Conservation (phyloP, 2,113 vertebrate genomes). For the Patagioenas fasciata region DNA sequence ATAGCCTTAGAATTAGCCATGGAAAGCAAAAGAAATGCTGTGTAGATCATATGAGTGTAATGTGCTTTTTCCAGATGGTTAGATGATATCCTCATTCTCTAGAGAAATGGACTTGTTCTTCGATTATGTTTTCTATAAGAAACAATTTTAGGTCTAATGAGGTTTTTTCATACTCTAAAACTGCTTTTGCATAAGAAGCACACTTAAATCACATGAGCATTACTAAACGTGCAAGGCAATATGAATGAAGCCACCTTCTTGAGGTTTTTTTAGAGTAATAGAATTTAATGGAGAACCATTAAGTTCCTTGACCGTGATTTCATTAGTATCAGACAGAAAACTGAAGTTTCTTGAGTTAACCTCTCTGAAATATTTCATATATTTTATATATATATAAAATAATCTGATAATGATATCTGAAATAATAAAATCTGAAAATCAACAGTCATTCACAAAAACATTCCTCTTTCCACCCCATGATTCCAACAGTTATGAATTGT, state of each 20-base stretch:
- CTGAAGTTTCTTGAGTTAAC: background rate
- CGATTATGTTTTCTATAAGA: background rate
- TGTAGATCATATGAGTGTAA: background rate
- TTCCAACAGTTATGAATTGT: background rate
- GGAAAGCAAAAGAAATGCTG: background rate
- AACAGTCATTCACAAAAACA: accelerated
- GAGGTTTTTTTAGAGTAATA: background rate
- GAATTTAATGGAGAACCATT: background rate
- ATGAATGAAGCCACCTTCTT: background rate
- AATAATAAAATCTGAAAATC: too few relatives aligned
- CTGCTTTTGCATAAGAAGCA: background rate
- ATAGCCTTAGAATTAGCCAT: background rate
- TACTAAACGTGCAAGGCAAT: background rate
- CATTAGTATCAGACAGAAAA: background rate
- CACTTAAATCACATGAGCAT: background rate
- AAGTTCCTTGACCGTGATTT: background rate
- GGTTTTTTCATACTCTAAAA: background rate
- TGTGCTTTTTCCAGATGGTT: background rate
- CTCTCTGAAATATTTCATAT: background rate
- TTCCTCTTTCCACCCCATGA: background rate
- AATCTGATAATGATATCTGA: too few relatives aligned
- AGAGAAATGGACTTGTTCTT: background rate
- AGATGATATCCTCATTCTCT: background rate
- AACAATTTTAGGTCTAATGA: background rate
- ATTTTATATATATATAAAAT: background rate